phyloP scores from a whole-genome alignment of 2,113 vertebrate species.

The Taxidea taxus region DNA sequence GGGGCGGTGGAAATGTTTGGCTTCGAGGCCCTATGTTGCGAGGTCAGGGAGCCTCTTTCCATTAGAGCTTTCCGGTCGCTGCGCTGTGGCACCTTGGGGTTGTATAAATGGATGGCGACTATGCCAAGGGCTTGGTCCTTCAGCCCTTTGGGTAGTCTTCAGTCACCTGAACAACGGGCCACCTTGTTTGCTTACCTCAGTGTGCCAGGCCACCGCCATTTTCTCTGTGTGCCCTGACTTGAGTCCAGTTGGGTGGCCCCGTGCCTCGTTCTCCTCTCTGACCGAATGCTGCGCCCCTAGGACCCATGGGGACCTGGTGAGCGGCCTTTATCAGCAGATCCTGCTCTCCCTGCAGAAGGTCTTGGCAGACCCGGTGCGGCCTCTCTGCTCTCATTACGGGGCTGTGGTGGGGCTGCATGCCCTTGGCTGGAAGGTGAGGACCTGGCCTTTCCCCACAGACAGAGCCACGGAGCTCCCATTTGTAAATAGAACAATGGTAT shows the following conservation, averaged over 20 bases:
- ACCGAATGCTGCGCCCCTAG: slow-evolving; percentile 71
- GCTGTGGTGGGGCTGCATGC: slow-evolving; percentile 94
- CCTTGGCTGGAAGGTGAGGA: slow-evolving; percentile 92
- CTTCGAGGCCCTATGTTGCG: not conserved
- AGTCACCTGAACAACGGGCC: not conserved
- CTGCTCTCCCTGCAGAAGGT: slow-evolving; percentile 94
- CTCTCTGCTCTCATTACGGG: slow-evolving; percentile 95
- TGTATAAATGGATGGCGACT: not conserved
- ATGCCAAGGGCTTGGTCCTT: not conserved
- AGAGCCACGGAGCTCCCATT: accelerated
- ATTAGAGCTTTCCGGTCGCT: not conserved
- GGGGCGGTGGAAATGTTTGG: not conserved
- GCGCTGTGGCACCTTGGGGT: not conserved
- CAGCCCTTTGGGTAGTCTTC: not conserved
- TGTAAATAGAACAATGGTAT: not conserved
- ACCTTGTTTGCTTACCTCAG: accelerated
- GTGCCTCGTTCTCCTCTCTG: not conserved
- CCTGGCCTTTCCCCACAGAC: not conserved
- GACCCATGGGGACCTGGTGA: slow-evolving; percentile 92
- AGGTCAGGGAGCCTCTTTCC: not conserved
- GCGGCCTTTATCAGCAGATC: slow-evolving; percentile 93
- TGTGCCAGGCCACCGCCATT: accelerated
- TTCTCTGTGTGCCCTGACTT: no score
- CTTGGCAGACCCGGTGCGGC: slow-evolving; percentile 92
- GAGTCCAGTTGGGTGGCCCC: not conserved